Conservation (phyloP, 2,113 vertebrate genomes). For the Dromas ardeola region DNA sequence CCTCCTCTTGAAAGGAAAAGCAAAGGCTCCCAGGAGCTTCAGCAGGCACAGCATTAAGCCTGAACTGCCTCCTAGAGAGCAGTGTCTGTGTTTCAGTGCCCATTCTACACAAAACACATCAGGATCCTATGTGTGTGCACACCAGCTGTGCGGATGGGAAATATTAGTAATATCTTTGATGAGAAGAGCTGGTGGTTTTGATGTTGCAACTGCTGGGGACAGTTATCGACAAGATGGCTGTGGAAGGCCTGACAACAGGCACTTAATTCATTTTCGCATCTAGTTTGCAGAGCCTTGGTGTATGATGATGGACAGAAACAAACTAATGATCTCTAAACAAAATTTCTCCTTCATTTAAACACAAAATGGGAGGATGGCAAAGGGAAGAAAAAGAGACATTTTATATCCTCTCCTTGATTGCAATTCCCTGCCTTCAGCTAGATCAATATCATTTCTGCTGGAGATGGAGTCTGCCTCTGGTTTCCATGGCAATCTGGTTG, state of each 20-base stretch:
- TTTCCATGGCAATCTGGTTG: conserved; percentile 79
- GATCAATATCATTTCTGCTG: conserved; percentile 67
- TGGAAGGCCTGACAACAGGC: conserved; percentile 8
- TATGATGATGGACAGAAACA: conserved; percentile 4
- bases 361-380: background rate
- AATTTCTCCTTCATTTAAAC: conserved; percentile 48
- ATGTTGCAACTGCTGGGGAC: background rate
- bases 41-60: background rate
- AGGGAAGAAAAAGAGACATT: conserved; percentile 10
- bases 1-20: background rate
- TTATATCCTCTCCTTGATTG: conserved; percentile 39
- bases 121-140: background rate
- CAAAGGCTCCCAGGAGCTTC: background rate
- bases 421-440: conserved; percentile 58
- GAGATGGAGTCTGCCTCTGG: conserved; percentile 67
- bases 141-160: background rate
- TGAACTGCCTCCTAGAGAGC: background rate
- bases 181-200: background rate
- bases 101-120: background rate
- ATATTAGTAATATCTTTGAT: background rate
- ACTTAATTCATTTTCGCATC: conserved; percentile 42
- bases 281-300: background rate
- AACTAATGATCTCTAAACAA: conserved; percentile 48
- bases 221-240: conserved; percentile 12
- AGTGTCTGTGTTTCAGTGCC: background rate